Evolutionary conservation across 2,113 vertebrate species (phyloP), one percentile per base, ranked within the genome.

Genomic region (Nycticorax nycticorax): DNA sequence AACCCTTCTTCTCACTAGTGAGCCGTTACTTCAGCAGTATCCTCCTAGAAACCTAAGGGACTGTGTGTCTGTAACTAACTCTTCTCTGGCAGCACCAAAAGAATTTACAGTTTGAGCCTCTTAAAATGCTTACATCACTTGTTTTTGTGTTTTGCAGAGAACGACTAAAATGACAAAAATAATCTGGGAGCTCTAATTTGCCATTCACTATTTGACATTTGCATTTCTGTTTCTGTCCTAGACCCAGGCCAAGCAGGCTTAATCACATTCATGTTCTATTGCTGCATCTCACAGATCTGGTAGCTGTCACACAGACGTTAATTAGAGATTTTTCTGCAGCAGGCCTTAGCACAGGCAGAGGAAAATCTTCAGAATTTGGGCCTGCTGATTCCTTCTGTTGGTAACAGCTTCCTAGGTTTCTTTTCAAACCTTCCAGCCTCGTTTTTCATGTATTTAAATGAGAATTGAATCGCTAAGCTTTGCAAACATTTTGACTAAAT

Each of bases 181-280:
- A 91, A 76, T 85, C 41, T 57, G 37, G 21, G 55, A 67, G 28
- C 41, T 86, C 26, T 74, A 50, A 55, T 77, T 86, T 96, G 79
- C 74, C 13, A 9, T 77, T 92, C 50, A 43, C 4, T 69, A 8
- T 68, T 66, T 82, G 45, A 68, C 16, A 87, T 88, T 88, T 83
- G 27, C 62, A 68, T 94, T 97, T 91, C 56, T 93, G 50, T 83
- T 92, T 90, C 53, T 87, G 35, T 75, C 35, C 48, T 50, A 87
- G 91, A 64, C 16, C 14, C 48, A 9, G 9, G n/a, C 72, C 81
- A 64, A 18, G 11, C 21, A 52, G 62, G 43, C 66, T 85, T 71
- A 69, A 86, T 73, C 50, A 57, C 23, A 41, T 82, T 80, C 47
- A 3, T 13, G 23, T 85, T 83, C 4, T 28, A 56, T 79, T 95